Evolutionary conservation across 2,888 invertebrate genomes (phyloP).

Genomic region (Axea sp.): DNA sequence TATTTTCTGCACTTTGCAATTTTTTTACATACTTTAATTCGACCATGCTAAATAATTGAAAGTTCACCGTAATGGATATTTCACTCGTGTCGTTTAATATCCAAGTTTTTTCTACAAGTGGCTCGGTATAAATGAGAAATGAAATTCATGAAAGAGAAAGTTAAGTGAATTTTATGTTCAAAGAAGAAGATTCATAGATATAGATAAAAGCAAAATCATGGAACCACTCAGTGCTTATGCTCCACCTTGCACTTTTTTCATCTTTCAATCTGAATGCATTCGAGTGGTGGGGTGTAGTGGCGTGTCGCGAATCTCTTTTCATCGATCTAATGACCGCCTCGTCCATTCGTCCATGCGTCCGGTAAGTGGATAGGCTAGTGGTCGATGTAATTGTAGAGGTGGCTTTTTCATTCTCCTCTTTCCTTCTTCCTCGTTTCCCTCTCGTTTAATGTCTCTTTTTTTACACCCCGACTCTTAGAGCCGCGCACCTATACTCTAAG

Average conservation of each 20-base stretch:
- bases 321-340: constrained; percentile 76
- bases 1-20: no score
- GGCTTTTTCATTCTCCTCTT: constrained; percentile 34
- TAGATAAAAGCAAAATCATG: constrained; percentile 45
- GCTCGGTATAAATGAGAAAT: constrained; percentile 47
- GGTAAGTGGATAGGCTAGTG: constrained; percentile 68
- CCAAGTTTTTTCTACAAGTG: constrained; percentile 47
- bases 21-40: no score
- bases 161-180: constrained; percentile 53
- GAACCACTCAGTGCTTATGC: constrained; percentile 31
- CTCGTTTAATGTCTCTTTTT: constrained; percentile 16
- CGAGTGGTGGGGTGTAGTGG: constrained; percentile 62
- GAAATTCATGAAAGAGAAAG: constrained; percentile 47
- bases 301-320: constrained; percentile 76
- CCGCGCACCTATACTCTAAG: constrained; percentile 23
- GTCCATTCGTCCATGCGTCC: constrained; percentile 64
- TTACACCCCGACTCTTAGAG: constrained; percentile 25
- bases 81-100: constrained; percentile 42
- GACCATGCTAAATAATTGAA: constrained; percentile 31
- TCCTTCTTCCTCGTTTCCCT: constrained; percentile 1
- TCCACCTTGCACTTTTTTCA: constrained; percentile 53
- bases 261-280: constrained; percentile 48
- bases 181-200: constrained; percentile 36
- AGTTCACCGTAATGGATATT: constrained; percentile 20
- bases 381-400: constrained; percentile 49